Percentiles rank a stretch among this genome's conserved stretches.
Conservation (phyloP, 2,888 invertebrate genomes). For the Ennomos erosarius region DNA sequence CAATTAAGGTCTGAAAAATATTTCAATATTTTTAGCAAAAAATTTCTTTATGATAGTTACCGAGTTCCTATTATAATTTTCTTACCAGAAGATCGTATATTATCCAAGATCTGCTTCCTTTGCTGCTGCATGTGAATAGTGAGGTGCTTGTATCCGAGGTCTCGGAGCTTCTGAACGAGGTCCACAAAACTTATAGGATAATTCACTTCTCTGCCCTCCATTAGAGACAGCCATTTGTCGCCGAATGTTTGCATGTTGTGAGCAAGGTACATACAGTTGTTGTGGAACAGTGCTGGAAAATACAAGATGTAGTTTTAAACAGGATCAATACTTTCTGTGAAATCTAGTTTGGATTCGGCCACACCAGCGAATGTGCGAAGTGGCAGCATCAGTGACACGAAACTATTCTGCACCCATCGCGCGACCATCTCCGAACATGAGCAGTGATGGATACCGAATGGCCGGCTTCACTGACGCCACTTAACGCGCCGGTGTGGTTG, state of each 20-base stretch:
- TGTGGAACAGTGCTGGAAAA: conserved; percentile 91
- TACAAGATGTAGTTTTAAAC: background rate
- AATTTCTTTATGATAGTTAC: too few species aligned
- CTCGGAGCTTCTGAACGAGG: conserved; percentile 87
- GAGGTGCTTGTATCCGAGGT: conserved; percentile 89
- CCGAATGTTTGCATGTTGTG: conserved; percentile 89
- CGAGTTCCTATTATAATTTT: background rate
- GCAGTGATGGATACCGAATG: too few species aligned
- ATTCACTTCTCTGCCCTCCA: conserved; percentile 82
- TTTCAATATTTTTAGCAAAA: too few species aligned
- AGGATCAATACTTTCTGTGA: too few species aligned
- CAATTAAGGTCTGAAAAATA: conserved; percentile 73
- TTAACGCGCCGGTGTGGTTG: too few species aligned
- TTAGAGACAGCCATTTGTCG: conserved; percentile 87
- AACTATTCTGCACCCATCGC: too few species aligned
- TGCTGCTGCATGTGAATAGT: conserved; percentile 91
- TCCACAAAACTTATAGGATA: conserved; percentile 88
- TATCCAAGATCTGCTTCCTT: conserved; percentile 90
- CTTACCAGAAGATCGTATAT: conserved; percentile 90
- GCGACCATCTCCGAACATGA: too few species aligned
- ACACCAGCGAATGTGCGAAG: too few species aligned
- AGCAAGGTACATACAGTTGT: conserved; percentile 95
- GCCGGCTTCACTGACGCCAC: too few species aligned
- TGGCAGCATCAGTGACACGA: too few species aligned
- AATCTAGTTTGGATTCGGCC: too few species aligned